Base-by-base conservation (phyloP, 1,140 invertebrate genomes). In the Luehdorfia chinensis region DNA sequence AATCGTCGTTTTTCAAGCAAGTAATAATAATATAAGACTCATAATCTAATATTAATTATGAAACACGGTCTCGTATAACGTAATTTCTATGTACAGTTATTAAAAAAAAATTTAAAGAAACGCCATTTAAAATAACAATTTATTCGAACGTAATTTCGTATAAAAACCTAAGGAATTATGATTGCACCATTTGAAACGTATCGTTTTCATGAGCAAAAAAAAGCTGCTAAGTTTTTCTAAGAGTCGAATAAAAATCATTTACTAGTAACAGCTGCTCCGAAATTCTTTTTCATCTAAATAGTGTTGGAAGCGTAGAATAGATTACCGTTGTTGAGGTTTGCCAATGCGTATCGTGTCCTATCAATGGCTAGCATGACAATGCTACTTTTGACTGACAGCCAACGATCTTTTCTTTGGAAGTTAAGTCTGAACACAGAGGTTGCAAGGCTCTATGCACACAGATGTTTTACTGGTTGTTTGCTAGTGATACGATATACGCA, bases 291-390 rank as follows among this genome's bases (percentile, higher is more conserved):
- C 18, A 23, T 11, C 18, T 37, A 16, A 19, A 37, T 16, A 37
- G 15, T 21, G 16, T 19, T 18, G 16, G 16, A 23, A 21, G 15
- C 16, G 50, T 46, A 72, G 64, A 66, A 72, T 66, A 60, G 50
- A 46, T 37, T 74, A 76, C 73, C 66, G 70, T 74, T 64, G 45
- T 68, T 59, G 48, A 60, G 47, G 47, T 59, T 65, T 68, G 55
- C 44, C 46, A 48, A 39, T 32, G 43, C 55, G 57, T 70, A 74
- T 66, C 72, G 55, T 43, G 33, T 47, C 11, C 53, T 53, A 54
- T 62, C 57, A 64, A 61, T 68, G 56, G 55, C 36, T 49, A 58
- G 48, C 62, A 66, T 75, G 68, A 72, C 59, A 58, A 55, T 55
- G 60, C 50, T 47, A 50, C 64, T 60, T 65, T 66, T 56, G 51